phyloP scores from a whole-genome alignment of 2,113 vertebrate species.

The Muscicapa adusta region DNA sequence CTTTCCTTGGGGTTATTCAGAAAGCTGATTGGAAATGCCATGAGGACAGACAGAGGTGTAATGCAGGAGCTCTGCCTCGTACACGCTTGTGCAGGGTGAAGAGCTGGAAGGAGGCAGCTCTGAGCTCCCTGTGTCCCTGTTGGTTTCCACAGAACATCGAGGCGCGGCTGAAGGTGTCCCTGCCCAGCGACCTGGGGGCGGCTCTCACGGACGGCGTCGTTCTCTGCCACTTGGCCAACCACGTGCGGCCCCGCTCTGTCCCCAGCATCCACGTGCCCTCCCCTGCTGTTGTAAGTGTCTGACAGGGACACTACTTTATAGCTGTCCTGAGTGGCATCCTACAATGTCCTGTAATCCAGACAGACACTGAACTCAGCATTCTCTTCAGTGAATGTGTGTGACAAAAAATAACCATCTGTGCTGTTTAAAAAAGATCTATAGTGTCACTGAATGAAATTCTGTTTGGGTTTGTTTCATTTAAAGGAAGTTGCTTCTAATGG shows the following conservation, averaged over 20 bases:
- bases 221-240: constrained; percentile 95
- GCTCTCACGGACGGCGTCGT: constrained; percentile 95
- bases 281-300: constrained; percentile 89
- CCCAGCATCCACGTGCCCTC: constrained; percentile 97
- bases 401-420: neutral
- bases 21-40: neutral
- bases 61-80: neutral
- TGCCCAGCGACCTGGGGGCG: constrained; percentile 89
- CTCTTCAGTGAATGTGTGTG: rapidly evolving
- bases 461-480: neutral
- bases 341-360: neutral
- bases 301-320: neutral
- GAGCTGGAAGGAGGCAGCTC: neutral
- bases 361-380: neutral
- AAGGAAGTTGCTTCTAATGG: neutral
- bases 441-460: neutral
- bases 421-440: neutral
- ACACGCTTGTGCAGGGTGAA: neutral
- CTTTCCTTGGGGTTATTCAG: neutral
- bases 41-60: neutral
- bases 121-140: neutral
- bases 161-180: constrained; percentile 87
- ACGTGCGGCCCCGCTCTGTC: constrained; percentile 92
- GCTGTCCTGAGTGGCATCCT: neutral
- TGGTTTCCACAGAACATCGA: constrained; percentile 85